Percentiles rank a stretch among this genome's conserved stretches.
Conservation (phyloP, 2,797 vertebrate species). For the Macrochelys suwanniensis region DNA sequence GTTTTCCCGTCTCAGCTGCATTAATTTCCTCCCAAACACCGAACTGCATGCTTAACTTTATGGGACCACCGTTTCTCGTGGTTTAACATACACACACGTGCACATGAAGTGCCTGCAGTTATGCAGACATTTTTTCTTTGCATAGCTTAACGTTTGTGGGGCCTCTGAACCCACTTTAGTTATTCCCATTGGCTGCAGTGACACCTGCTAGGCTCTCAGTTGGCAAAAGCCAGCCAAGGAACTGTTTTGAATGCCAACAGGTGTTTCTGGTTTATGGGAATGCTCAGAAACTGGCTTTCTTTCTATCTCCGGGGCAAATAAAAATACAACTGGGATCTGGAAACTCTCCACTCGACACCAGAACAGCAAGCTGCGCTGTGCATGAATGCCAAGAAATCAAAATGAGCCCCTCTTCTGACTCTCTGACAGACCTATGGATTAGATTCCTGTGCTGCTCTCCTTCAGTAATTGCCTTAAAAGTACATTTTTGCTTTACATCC, state of each 20-base stretch:
- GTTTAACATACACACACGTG: not conserved
- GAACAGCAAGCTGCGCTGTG: not conserved
- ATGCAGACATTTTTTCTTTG: fast-evolving
- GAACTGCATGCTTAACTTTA: not conserved
- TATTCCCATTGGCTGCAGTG: fast-evolving
- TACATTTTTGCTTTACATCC: fast-evolving
- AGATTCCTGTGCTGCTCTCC: not conserved
- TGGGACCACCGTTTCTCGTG: not conserved
- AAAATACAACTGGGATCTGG: not conserved
- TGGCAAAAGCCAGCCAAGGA: not conserved
- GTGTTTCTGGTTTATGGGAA: slow-evolving; percentile 45
- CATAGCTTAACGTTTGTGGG: fast-evolving
- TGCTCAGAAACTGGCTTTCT: not conserved
- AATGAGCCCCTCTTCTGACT: not conserved
- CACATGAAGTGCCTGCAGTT: fast-evolving
- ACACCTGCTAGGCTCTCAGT: not conserved
- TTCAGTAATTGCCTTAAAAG: not conserved
- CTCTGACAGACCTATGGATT: fast-evolving
- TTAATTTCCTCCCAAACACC: slow-evolving; percentile 19
- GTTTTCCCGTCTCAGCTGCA: fast-evolving
- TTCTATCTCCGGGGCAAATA: not conserved
- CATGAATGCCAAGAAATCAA: not conserved
- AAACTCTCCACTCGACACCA: not conserved
- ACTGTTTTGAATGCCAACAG: not conserved
- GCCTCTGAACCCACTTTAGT: not conserved